Evolutionary conservation across 2,888 invertebrate species (phyloP), one percentile per base, ranked within the genome.

Genomic region (Acrobasis consociella): DNA sequence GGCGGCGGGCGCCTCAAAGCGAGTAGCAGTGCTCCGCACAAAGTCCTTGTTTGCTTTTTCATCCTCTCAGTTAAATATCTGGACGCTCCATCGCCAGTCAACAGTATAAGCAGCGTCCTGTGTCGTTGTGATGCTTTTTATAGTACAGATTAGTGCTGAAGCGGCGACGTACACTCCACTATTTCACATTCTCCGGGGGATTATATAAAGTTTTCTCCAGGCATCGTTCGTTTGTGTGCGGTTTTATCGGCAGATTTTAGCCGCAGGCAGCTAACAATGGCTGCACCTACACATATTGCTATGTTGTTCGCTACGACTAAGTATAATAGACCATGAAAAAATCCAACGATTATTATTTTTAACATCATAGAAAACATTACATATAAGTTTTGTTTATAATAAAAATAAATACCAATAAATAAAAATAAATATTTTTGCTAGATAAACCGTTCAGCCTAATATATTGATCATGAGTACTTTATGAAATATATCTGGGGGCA

Each of bases 31-130:
- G 68, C 72, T 62, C 67, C 66, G 72, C 73, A 70, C 78, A 83
- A 81, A 83, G 80, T 76, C 77, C 74, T 75, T 83, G 83, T 83
- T 83, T 84, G 81, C 82, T 82, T 82, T 83, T 83, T 77, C 75
- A 73, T 79, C 73, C 75, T 76, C 75, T 71, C 78, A 74, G 81
- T 81, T 82, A 82, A 83, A 83, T 84, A 85, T 85, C 83, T 81
- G 80, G 75, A 78, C 79, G 80, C 72, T 84, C 77, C 77, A 83
- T 83, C 81, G 82, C 80, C 77, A 78, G 82, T 80, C 83, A 82
- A 84, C 81, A 82, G 80, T 75, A 82, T 82, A 82, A 83, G 80
- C 79, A 71, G 69, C 71, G 72, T 75, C 72, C 72, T 73, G 65
- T 67, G 72, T 71, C 69, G 69, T 67, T 62, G 75, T 71, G 77